Evolutionary conservation across 1,140 invertebrate species (phyloP).

Genomic region (Meloidogyne exigua): DNA sequence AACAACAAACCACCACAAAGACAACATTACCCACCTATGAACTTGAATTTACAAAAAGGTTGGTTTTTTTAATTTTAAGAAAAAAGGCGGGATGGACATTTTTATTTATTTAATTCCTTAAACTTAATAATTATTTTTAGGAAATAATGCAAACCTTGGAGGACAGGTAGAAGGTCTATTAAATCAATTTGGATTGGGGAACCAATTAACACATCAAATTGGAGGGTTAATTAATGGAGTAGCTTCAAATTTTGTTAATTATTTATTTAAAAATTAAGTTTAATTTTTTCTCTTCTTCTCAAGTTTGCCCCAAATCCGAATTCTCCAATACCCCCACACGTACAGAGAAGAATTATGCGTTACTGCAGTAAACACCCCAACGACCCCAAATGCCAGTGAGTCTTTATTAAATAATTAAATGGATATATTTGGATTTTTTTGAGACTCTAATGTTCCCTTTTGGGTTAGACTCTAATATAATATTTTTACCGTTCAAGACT

Average conservation of each 20-base stretch:
- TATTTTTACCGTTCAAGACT: neutral
- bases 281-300: too few relatives aligned
- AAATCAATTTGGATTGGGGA: conserved; percentile 14
- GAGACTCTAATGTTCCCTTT: too few relatives aligned
- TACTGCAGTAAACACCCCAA: neutral
- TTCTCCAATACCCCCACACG: conserved; percentile 9
- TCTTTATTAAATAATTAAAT: too few relatives aligned
- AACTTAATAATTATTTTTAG: too few relatives aligned
- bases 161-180: conserved; percentile 11
- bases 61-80: neutral
- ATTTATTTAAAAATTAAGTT: neutral
- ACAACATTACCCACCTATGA: neutral
- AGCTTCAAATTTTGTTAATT: neutral
- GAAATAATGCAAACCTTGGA: neutral
- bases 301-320: conserved; percentile 11
- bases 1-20: neutral
- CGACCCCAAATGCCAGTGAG: conserved; percentile 5
- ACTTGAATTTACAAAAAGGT: neutral
- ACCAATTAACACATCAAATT: conserved; percentile 21
- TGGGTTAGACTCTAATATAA: too few relatives aligned
- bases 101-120: too few relatives aligned
- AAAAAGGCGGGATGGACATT: neutral
- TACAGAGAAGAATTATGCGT: conserved; percentile 11
- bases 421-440: too few relatives aligned
- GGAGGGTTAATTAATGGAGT: conserved; percentile 12